phyloP scores from a whole-genome alignment of 1,140 invertebrate genomes.

The Papilio polyxenes region DNA sequence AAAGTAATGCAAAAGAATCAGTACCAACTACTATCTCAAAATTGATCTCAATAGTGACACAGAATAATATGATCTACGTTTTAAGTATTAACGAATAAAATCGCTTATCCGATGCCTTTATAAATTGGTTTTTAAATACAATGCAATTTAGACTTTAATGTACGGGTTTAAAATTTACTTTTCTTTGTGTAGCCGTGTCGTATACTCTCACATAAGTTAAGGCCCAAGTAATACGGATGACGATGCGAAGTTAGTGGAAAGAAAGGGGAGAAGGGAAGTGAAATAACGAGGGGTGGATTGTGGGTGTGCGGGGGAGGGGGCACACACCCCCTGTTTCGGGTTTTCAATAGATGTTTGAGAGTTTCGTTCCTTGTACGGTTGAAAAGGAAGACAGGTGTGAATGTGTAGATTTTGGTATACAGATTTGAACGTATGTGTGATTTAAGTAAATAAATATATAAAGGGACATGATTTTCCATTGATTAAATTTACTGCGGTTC shows the following conservation, averaged over 20 bases:
- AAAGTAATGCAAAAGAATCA: slow-evolving; percentile 80
- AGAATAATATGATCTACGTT: slow-evolving; percentile 41
- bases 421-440: slow-evolving; percentile 13
- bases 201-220: slow-evolving; percentile 77
- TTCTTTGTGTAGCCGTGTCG: slow-evolving; percentile 42
- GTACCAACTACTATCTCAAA: slow-evolving; percentile 78
- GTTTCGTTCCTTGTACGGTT: slow-evolving; percentile 68
- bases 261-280: slow-evolving; percentile 74
- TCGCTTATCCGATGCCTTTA: slow-evolving; percentile 45
- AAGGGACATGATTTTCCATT: background rate
- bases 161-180: slow-evolving; percentile 38
- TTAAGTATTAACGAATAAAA: slow-evolving; percentile 45
- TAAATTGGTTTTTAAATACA: slow-evolving; percentile 73
- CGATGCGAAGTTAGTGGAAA: slow-evolving; percentile 78
- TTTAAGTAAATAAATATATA: slow-evolving; percentile 33
- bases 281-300: slow-evolving; percentile 62
- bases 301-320: slow-evolving; percentile 44
- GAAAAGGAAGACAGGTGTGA: slow-evolving; percentile 73
- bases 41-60: slow-evolving; percentile 64
- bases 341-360: slow-evolving; percentile 79
- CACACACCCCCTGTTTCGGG: slow-evolving; percentile 74
- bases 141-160: slow-evolving; percentile 47
- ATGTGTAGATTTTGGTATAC: slow-evolving; percentile 43
- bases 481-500: background rate
- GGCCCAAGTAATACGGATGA: slow-evolving; percentile 79